phyloP scores from a whole-genome alignment of 2,888 invertebrate species.

The Himalopsyche kuldschensis region DNA sequence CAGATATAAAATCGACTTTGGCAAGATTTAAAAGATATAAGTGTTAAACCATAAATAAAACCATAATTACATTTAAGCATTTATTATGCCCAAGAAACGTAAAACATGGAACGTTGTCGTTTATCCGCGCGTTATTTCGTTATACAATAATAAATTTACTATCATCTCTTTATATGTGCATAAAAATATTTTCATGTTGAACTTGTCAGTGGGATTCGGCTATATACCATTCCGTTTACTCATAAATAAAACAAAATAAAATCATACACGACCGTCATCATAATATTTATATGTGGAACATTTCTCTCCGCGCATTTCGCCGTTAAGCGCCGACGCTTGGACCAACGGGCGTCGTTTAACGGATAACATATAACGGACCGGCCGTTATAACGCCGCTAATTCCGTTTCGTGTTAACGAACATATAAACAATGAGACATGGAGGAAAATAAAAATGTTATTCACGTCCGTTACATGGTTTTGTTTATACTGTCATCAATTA shows the following conservation, averaged over 20 bases:
- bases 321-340: background rate
- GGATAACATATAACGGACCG: background rate
- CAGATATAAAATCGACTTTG: no score
- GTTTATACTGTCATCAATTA: no score
- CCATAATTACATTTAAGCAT: no score
- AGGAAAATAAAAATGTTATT: background rate
- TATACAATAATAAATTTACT: background rate
- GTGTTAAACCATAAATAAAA: no score
- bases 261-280: background rate
- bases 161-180: background rate
- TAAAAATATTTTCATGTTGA: background rate
- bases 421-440: background rate
- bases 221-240: background rate
- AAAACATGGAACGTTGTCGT: no score
- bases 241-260: background rate
- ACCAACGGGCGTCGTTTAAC: background rate
- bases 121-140: background rate
- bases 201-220: background rate
- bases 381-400: background rate
- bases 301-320: background rate
- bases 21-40: no score
- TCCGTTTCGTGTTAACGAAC: background rate
- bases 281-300: background rate
- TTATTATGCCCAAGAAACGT: no score
- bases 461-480: no score